These are phyloP conservation scores for Harlomillsia oculata DNA, from an alignment of 1,140 invertebrate genomes.

Conservation along the genomic window DNA sequence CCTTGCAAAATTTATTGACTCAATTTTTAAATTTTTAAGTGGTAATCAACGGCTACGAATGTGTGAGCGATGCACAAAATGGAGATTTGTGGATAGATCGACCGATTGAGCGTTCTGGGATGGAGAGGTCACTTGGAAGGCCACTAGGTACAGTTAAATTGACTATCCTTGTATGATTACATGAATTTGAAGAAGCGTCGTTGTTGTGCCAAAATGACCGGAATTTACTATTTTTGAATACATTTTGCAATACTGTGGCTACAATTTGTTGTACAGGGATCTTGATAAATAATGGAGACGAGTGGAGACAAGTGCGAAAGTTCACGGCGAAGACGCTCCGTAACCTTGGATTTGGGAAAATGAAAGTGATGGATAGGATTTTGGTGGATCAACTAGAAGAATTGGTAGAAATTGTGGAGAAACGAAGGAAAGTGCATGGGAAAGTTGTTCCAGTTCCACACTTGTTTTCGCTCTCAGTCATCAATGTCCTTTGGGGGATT, in stretches of 20 bases:
- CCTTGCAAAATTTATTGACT: neutral
- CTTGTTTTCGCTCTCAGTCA: constrained; percentile 48
- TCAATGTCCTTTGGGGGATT: constrained; percentile 63
- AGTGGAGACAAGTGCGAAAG: constrained; percentile 13
- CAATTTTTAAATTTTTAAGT: constrained; percentile 7
- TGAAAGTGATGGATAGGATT: neutral
- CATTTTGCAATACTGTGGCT: neutral
- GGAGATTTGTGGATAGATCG: constrained; percentile 4
- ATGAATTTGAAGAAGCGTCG: no score
- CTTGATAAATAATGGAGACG: constrained; percentile 4
- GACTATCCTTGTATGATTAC: no score
- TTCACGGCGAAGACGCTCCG: constrained; percentile 3
- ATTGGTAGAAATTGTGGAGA: constrained; percentile 5
- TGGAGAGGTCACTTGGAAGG: constrained; percentile 5
- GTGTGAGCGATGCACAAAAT: constrained; percentile 1
- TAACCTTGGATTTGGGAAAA: constrained; percentile 7
- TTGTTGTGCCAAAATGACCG: no score
- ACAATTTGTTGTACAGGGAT: neutral
- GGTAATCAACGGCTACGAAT: neutral
- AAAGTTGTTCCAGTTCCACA: neutral
- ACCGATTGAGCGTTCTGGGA: neutral
- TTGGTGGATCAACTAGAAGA: neutral
- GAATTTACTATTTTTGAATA: neutral
- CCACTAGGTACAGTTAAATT: constrained; percentile 9
- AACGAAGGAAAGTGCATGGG: neutral